Evolutionary conservation across 2,113 vertebrate species (phyloP), one percentile per base, ranked within the genome.

Genomic region (Centropristis striata): DNA sequence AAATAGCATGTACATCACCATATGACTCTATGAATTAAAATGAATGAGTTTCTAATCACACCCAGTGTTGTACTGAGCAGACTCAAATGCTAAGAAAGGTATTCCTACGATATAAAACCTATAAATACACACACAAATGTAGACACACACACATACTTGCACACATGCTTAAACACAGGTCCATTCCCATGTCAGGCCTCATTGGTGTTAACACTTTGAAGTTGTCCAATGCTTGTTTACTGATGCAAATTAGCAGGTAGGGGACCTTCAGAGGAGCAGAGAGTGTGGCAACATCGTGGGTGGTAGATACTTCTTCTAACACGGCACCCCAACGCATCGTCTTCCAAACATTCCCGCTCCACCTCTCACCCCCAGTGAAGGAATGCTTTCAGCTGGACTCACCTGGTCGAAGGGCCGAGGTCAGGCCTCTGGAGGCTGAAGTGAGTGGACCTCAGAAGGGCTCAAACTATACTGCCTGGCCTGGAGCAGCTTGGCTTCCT

Each of bases 191-290:
- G 69, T 89, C 78, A 86, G 85, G 88, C 83, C 92, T 92, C 91
- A 91, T 93, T 91, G 81, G 63, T 75, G 67, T 69, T 36, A 57
- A 80, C 81, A 78, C 93, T 94, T 95, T 95, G 91, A 95, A 91
- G 90, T 71, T 54, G 46, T 84, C 74, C 28, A 78, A 61, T 5
- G 73, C 84, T 72, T 95, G 91, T 96, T 95, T 95, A 93, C 94
- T 85, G 92, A 94, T 95, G 92, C 93, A 94, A 95, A 96, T 95
- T 93, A 95, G 86, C 81, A 83, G 75, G 81, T 78, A 49, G 77
- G 75, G 50, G 25, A 59, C 79, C 84, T 93, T 92, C 83, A 92
- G 90, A 90, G 69, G 85, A 92, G 90, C 92, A 85, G 83, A 72
- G 50, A 84, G 89, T 82, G 80, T 90, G 88, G 88, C 84, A 25